Conservation (phyloP, 2,113 vertebrate genomes). For the Polypterus senegalus region DNA sequence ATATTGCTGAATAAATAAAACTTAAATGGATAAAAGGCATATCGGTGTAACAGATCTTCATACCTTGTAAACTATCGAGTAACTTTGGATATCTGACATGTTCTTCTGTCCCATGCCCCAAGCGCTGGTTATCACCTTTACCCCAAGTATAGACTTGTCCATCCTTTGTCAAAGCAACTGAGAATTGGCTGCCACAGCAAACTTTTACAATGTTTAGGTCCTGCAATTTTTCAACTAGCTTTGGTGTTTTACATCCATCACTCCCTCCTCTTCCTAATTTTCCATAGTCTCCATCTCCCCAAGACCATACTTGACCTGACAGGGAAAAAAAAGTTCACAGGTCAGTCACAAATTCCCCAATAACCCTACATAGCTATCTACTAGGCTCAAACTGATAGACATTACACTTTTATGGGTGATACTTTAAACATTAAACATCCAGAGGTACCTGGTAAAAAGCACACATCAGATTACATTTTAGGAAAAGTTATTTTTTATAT, state of each 20-base stretch:
- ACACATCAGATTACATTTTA: no score
- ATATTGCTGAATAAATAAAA: no score
- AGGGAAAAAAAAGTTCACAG: slow-evolving; percentile 6
- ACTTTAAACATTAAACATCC: no score
- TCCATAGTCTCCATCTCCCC: slow-evolving; percentile 95
- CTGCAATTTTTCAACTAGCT: slow-evolving; percentile 89
- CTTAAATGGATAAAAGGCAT: background rate
- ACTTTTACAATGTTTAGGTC: slow-evolving; percentile 86
- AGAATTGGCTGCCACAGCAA: slow-evolving; percentile 92
- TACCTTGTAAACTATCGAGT: slow-evolving; percentile 82
- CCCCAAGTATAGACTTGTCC: slow-evolving; percentile 96
- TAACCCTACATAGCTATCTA: no score
- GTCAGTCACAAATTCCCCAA: no score
- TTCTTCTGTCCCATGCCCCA: slow-evolving; percentile 90
- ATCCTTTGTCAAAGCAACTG: slow-evolving; percentile 84
- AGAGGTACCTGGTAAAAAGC: no score
- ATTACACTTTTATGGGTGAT: no score
- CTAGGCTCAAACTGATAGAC: no score
- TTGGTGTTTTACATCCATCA: slow-evolving; percentile 92
- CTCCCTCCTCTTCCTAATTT: slow-evolving; percentile 92
- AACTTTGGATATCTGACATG: slow-evolving; percentile 91
- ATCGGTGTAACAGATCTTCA: background rate
- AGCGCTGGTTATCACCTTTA: slow-evolving; percentile 92
- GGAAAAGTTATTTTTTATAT: no score
- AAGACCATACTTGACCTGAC: slow-evolving; percentile 94